Conservation (phyloP, 1,140 invertebrate species). For the Ylistrum balloti region DNA sequence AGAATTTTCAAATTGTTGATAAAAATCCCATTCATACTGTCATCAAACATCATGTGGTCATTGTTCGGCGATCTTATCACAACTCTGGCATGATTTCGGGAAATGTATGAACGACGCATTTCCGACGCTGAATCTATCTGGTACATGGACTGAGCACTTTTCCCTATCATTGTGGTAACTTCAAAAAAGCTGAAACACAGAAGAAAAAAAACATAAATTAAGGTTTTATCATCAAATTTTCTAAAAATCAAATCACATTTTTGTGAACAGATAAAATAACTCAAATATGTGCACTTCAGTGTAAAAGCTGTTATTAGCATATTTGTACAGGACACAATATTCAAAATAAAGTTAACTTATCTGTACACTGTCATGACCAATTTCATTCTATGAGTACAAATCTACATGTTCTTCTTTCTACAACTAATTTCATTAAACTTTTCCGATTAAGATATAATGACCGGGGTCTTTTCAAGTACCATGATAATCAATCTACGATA, state of each 20-base stretch:
- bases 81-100: constrained; percentile 67
- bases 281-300: too few species aligned
- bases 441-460: too few species aligned
- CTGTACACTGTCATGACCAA: too few species aligned
- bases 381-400: too few species aligned
- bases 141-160: constrained; percentile 58
- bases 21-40: constrained; percentile 70
- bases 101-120: constrained; percentile 63
- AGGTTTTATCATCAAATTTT: background rate
- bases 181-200: constrained; percentile 62
- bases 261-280: too few species aligned
- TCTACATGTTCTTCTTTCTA: too few species aligned
- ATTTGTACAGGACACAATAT: too few species aligned
- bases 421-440: too few species aligned
- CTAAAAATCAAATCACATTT: background rate
- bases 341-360: too few species aligned
- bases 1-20: constrained; percentile 68
- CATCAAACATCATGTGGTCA: constrained; percentile 62
- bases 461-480: too few species aligned
- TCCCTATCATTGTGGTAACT: constrained; percentile 65
- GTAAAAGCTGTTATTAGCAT: too few species aligned
- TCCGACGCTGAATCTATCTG: constrained; percentile 62
- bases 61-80: constrained; percentile 50
- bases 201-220: background rate
- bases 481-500: too few species aligned